Evolutionary conservation across 2,888 invertebrate genomes (phyloP).

Genomic region (Amphipyra berbera): DNA sequence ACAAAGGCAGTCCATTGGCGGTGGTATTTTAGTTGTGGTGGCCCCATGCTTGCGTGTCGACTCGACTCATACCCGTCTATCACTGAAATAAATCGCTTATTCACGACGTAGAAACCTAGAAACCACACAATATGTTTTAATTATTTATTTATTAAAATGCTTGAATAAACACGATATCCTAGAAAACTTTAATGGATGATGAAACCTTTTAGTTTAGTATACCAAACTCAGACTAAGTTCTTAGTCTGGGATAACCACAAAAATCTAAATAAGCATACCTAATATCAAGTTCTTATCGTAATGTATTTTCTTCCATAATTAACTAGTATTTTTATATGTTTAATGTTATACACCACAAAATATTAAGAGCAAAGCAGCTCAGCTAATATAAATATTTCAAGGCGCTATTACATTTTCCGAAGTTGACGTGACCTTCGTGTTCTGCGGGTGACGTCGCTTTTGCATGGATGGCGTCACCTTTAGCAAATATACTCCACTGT

Average conservation of each 20-base stretch:
- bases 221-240: no score
- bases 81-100: conserved; percentile 44
- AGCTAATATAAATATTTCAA: conserved; percentile 56
- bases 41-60: conserved; percentile 51
- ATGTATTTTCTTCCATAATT: no score
- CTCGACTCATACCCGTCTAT: conserved; percentile 43
- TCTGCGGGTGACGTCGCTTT: conserved; percentile 69
- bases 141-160: not conserved
- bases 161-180: not conserved
- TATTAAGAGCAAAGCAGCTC: conserved; percentile 17
- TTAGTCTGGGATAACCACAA: no score
- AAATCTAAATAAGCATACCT: no score
- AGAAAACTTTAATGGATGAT: no score
- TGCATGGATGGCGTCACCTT: conserved; percentile 73
- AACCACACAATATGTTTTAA: conserved; percentile 21
- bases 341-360: not conserved
- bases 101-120: conserved; percentile 14
- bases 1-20: conserved; percentile 64
- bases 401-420: conserved; percentile 71
- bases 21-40: conserved; percentile 66
- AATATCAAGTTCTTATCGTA: no score
- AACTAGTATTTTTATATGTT: not conserved
- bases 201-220: no score
- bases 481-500: conserved; percentile 66
- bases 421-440: conserved; percentile 79